phyloP scores from a whole-genome alignment of 2,888 invertebrate genomes.

The Scaptomyza flava region DNA sequence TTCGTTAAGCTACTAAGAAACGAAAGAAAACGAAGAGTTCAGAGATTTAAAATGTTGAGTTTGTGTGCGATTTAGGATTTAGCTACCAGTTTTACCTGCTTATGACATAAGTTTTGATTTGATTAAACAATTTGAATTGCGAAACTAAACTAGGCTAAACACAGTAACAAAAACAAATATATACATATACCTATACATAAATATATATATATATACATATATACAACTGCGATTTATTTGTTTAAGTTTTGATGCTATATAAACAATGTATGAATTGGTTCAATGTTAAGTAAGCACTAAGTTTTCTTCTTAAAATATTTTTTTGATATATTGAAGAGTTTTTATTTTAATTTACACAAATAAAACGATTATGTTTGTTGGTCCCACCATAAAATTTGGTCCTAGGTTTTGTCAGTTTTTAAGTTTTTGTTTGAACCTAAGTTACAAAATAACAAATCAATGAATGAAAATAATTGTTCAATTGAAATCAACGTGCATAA shows the following conservation, averaged over 20 bases:
- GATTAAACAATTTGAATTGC: slow-evolving; percentile 46
- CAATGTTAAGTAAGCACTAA: slow-evolving; percentile 66
- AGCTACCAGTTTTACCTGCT: slow-evolving; percentile 84
- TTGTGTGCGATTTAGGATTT: slow-evolving; percentile 42
- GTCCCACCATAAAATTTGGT: slow-evolving; percentile 39
- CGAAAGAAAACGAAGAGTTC: slow-evolving; percentile 20
- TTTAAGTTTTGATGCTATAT: slow-evolving; percentile 66
- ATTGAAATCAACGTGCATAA: slow-evolving; percentile 29
- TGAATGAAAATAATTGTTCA: slow-evolving; percentile 34
- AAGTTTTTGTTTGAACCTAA: slow-evolving; percentile 67
- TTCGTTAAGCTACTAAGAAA: slow-evolving; percentile 59
- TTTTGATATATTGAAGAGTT: slow-evolving; percentile 50
- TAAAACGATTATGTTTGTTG: slow-evolving; percentile 51
- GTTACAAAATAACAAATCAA: slow-evolving; percentile 29
- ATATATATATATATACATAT: slow-evolving; percentile 25
- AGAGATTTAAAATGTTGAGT: no score
- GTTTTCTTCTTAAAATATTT: slow-evolving; percentile 40
- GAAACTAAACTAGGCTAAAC: slow-evolving; percentile 38
- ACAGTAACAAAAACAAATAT: slow-evolving; percentile 21
- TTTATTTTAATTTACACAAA: slow-evolving; percentile 43
- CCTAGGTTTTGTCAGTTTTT: slow-evolving; percentile 64
- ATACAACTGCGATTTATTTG: slow-evolving; percentile 77
- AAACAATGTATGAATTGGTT: slow-evolving; percentile 63
- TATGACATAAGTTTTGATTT: slow-evolving; percentile 70
- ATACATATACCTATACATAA: slow-evolving; percentile 27